These are phyloP conservation scores for Brachionus rubens DNA, from an alignment of 1,140 invertebrate genomes.

Conservation along the genomic window DNA sequence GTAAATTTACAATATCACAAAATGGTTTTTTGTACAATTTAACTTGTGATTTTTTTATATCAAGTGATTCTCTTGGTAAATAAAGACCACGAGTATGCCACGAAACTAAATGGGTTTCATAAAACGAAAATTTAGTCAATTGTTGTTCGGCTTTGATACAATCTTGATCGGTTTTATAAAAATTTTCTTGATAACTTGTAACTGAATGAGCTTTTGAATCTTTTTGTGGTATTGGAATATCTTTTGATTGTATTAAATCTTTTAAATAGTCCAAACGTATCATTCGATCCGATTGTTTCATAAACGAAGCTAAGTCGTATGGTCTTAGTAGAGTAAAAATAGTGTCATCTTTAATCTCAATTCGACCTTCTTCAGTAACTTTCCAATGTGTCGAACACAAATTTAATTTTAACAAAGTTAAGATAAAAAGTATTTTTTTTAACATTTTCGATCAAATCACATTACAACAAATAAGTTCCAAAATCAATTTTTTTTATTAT, in stretches of 20 bases:
- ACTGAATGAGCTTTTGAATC: not conserved
- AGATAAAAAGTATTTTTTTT: no score
- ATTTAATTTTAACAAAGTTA: no score
- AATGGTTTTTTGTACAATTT: slow-evolving; percentile 39
- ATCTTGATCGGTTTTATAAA: slow-evolving; percentile 34
- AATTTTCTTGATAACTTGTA: slow-evolving; percentile 25
- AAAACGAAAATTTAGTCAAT: slow-evolving; percentile 46
- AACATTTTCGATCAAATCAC: no score
- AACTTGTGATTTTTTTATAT: slow-evolving; percentile 1
- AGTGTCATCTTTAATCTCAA: not conserved
- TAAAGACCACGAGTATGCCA: not conserved
- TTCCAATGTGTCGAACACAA: slow-evolving; percentile 34
- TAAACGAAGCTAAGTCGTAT: slow-evolving; percentile 32
- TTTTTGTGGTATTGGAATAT: not conserved
- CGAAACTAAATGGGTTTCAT: slow-evolving; percentile 22
- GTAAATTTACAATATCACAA: slow-evolving; percentile 21
- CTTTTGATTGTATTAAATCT: not conserved
- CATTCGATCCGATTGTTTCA: slow-evolving; percentile 18
- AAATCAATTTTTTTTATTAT: no score
- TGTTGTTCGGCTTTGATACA: slow-evolving; percentile 19
- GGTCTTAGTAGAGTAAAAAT: slow-evolving; percentile 4
- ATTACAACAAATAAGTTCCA: no score
- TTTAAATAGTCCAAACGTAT: not conserved
- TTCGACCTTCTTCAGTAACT: slow-evolving; percentile 9
- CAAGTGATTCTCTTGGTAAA: slow-evolving; percentile 13